These are phyloP conservation scores for Caenorhabditis drosophilae DNA, from an alignment of 2,888 invertebrate genomes.

Conservation along the genomic window DNA sequence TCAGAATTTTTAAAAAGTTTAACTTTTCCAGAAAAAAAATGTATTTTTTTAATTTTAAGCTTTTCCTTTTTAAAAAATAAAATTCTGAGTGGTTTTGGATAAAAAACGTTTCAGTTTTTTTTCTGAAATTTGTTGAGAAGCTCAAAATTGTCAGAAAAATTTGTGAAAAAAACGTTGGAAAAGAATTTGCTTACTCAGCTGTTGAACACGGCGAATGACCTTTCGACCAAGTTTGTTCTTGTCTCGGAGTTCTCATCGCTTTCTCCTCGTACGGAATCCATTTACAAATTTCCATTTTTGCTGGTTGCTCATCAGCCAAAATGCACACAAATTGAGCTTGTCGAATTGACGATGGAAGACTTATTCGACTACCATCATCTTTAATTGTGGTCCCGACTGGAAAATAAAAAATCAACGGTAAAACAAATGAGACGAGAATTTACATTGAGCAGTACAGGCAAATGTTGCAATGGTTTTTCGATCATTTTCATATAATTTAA, in stretches of 20 bases:
- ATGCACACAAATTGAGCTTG: conserved; percentile 38
- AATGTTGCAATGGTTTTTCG: conserved; percentile 28
- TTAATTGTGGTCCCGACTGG: conserved; percentile 26
- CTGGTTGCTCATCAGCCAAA: conserved; percentile 33
- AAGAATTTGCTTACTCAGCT: conserved; percentile 16
- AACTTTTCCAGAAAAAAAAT: too few relatives aligned
- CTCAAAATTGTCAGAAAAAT: too few relatives aligned
- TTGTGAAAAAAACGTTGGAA: too few relatives aligned
- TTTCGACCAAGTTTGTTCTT: conserved; percentile 34
- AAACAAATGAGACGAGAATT: too few relatives aligned
- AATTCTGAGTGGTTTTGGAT: too few relatives aligned
- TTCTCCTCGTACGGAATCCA: conserved; percentile 41
- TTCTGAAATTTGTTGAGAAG: too few relatives aligned
- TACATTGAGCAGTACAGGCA: conserved; percentile 38
- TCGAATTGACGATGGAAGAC: conserved; percentile 30
- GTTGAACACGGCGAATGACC: conserved; percentile 36
- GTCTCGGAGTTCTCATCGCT: conserved; percentile 25
- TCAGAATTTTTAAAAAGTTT: too few relatives aligned
- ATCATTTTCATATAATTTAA: conserved; percentile 32
- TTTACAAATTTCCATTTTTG: conserved; percentile 34
- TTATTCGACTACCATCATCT: conserved; percentile 33
- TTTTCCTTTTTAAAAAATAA: too few relatives aligned
- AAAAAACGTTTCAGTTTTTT: too few relatives aligned
- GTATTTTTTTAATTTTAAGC: too few relatives aligned
- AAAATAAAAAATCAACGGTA: background rate